Conservation (phyloP, 2,888 invertebrate species). For the Argyresthia albistria region DNA sequence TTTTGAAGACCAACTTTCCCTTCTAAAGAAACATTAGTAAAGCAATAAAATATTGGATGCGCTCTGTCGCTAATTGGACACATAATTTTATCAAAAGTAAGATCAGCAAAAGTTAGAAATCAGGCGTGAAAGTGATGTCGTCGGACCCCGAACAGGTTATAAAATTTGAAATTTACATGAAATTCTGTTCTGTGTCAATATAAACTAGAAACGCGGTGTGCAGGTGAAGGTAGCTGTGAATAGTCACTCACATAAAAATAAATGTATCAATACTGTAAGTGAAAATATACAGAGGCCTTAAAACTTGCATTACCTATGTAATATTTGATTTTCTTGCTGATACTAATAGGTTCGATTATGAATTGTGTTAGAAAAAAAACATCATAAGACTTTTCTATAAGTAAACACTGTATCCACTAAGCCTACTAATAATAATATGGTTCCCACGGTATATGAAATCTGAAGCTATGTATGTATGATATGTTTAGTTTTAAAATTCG, state of each 20-base stretch:
- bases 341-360: too few species aligned
- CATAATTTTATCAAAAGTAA: constrained; percentile 22
- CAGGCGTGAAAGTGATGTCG: constrained; percentile 51
- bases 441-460: too few species aligned
- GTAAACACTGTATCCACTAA: too few species aligned
- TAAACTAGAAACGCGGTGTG: not conserved
- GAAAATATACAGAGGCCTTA: too few species aligned
- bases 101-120: constrained; percentile 37
- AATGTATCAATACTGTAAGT: not conserved
- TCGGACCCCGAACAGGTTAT: constrained; percentile 42
- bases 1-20: not conserved
- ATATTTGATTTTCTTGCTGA: too few species aligned
- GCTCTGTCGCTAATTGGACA: not conserved
- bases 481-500: too few species aligned
- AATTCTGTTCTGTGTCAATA: constrained; percentile 25
- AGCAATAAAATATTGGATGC: not conserved
- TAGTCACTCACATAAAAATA: not conserved
- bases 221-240: not conserved
- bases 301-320: too few species aligned
- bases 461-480: too few species aligned
- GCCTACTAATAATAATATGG: too few species aligned
- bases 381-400: too few species aligned
- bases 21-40: not conserved
- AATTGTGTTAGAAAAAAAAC: too few species aligned
- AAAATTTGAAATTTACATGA: constrained; percentile 44